phyloP scores from a whole-genome alignment of 2,888 invertebrate genomes.

The Atethmia centrago region DNA sequence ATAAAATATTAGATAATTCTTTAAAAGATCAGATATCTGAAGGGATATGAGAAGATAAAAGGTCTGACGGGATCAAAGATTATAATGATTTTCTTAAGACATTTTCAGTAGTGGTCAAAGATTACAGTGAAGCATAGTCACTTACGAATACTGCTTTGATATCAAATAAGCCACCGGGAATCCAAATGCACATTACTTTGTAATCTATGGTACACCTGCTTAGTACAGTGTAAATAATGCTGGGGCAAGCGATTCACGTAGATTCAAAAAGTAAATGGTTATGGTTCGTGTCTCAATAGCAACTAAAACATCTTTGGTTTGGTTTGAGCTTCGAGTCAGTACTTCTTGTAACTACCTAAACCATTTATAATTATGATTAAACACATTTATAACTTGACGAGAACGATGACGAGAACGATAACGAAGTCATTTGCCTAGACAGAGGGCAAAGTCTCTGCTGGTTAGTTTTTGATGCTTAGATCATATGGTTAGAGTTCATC shows the following conservation, averaged over 20 bases:
- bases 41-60: background rate
- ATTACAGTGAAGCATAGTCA: background rate
- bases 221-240: background rate
- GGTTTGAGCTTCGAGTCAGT: background rate
- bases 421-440: no score
- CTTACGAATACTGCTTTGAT: background rate
- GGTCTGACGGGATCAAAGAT: background rate
- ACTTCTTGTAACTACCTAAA: background rate
- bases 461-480: background rate
- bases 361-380: background rate
- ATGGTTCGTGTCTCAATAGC: slow-evolving; percentile 9
- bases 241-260: background rate
- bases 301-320: background rate
- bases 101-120: background rate
- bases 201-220: background rate
- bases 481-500: background rate
- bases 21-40: background rate
- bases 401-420: background rate
- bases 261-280: background rate
- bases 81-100: background rate
- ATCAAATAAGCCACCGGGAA: background rate
- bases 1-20: background rate
- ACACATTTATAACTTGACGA: background rate
- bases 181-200: background rate
- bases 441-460: background rate